Evolutionary conservation across 2,113 vertebrate species (phyloP).

Genomic region (Embiotoca jacksoni): DNA sequence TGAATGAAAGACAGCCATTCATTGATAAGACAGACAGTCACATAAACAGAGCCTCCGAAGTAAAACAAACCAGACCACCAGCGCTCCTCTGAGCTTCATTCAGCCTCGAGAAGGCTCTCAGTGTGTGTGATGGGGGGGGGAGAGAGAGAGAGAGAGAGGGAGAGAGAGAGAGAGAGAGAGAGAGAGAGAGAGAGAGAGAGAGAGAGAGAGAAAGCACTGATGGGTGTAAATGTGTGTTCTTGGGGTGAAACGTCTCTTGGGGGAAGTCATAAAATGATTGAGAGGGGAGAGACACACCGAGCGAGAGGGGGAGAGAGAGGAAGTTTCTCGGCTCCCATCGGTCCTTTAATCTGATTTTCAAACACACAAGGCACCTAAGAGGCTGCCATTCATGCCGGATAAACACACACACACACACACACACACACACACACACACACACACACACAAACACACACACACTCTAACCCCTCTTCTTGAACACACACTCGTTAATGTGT

Average conservation of each 20-base stretch:
- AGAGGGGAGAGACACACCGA: constrained; percentile 8
- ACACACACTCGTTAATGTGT: constrained; percentile 51
- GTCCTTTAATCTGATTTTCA: constrained; percentile 75
- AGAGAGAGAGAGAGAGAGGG: no score
- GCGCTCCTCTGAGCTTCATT: constrained; percentile 60
- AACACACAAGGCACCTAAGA: constrained; percentile 71
- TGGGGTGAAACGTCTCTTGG: constrained; percentile 43
- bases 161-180: no score
- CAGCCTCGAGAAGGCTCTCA: constrained; percentile 40
- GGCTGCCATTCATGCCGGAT: constrained; percentile 61
- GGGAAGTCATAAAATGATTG: constrained; percentile 42
- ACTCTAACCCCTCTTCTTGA: background rate
- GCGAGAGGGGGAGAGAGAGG: constrained; percentile 42
- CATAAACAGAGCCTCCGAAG: constrained; percentile 70
- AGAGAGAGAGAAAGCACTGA: constrained; percentile 15
- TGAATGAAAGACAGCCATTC: constrained; percentile 78
- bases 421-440: constrained; percentile 10
- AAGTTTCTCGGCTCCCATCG: constrained; percentile 58
- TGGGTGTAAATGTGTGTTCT: constrained; percentile 53
- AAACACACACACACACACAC: constrained; percentile 15
- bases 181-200: background rate
- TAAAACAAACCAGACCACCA: constrained; percentile 70
- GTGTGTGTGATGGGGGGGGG: constrained; percentile 23
- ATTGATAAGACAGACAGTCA: constrained; percentile 76
- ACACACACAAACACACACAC: no score